Evolutionary conservation across 2,888 invertebrate species (phyloP).

Genomic region (Polietes domitor): DNA sequence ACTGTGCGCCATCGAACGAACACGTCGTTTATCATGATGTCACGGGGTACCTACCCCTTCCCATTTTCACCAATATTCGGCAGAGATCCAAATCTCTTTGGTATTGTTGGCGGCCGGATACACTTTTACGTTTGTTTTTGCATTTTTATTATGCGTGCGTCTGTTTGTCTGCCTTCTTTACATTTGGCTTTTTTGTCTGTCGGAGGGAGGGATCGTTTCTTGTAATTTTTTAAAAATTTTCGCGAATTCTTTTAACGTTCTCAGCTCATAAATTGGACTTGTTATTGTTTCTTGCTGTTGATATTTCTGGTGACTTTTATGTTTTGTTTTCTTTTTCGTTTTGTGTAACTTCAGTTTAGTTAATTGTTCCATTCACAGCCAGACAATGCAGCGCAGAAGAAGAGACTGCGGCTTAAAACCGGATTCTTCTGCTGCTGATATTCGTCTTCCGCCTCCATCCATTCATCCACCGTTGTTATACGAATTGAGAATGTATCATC

Average conservation of each 20-base stretch:
- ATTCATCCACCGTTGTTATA: neutral
- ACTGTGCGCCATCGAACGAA: neutral
- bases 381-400: neutral
- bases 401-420: constrained; percentile 37
- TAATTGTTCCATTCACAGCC: neutral
- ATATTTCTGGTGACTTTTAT: constrained; percentile 2
- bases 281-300: constrained; percentile 10
- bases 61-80: neutral
- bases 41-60: too few relatives aligned
- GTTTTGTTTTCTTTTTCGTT: too few relatives aligned
- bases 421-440: constrained; percentile 57
- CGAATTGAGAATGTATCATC: constrained; percentile 31
- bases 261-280: constrained; percentile 56
- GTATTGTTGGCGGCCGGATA: constrained; percentile 56
- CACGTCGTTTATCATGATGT: constrained; percentile 44
- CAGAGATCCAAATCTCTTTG: neutral
- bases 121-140: constrained; percentile 49
- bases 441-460: constrained; percentile 21
- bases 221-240: constrained; percentile 10
- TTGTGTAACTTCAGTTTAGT: constrained; percentile 22
- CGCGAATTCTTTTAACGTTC: constrained; percentile 56
- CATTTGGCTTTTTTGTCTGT: too few relatives aligned
- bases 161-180: constrained; percentile 45
- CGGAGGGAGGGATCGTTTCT: too few relatives aligned
- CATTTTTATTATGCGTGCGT: constrained; percentile 46